phyloP scores from a whole-genome alignment of 2,888 invertebrate genomes.

The Galerucella pusilla region DNA sequence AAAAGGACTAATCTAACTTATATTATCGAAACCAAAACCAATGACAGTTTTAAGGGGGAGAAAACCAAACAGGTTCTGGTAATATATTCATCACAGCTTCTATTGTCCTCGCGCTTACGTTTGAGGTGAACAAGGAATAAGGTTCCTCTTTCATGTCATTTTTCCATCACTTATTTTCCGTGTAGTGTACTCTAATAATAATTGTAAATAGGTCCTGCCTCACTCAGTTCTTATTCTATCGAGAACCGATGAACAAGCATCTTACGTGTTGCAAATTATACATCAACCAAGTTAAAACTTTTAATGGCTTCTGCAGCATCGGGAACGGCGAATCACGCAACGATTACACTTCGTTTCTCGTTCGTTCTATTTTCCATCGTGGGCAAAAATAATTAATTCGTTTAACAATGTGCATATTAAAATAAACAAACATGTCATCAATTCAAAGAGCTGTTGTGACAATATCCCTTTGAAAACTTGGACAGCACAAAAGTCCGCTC shows the following conservation, averaged over 20 bases:
- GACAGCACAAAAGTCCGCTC: slow-evolving; percentile 10
- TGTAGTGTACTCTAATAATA: too few species aligned
- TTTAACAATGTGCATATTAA: slow-evolving; percentile 18
- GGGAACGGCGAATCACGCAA: slow-evolving; percentile 50
- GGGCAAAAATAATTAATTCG: slow-evolving; percentile 28
- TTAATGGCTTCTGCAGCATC: slow-evolving; percentile 52
- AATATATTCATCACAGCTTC: too few species aligned
- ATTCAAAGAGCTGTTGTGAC: slow-evolving; percentile 16
- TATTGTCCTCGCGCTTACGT: too few species aligned
- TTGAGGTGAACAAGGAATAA: too few species aligned
- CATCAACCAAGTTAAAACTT: slow-evolving; percentile 46
- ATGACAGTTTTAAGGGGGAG: too few species aligned
- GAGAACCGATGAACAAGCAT: slow-evolving; percentile 40
- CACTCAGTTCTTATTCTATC: slow-evolving; percentile 23
- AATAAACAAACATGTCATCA: slow-evolving; percentile 23
- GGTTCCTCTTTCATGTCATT: too few species aligned
- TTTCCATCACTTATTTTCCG: too few species aligned
- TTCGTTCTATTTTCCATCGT: slow-evolving; percentile 16
- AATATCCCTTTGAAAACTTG: slow-evolving; percentile 7
- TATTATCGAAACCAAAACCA: too few species aligned
- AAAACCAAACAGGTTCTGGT: too few species aligned
- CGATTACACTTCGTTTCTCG: slow-evolving; percentile 28
- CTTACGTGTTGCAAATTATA: slow-evolving; percentile 55
- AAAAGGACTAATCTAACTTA: too few species aligned
- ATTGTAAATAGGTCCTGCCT: neutral